Base-by-base conservation (phyloP, 2,888 invertebrate species). In the Thereva nobilitata region DNA sequence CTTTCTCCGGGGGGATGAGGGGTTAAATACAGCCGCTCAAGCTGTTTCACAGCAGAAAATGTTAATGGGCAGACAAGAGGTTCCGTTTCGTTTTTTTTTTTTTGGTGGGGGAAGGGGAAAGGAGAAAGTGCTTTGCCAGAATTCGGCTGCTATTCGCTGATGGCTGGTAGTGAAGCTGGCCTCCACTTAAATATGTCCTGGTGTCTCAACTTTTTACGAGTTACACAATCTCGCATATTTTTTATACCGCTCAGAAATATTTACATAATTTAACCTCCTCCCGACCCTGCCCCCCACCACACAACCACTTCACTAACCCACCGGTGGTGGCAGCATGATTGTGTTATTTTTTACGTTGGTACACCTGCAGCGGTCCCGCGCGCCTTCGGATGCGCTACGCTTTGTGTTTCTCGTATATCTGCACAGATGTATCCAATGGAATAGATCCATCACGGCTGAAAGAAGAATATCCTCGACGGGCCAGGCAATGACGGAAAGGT, bases 351-450 rank as follows among this genome's bases (percentile, higher is more conserved):
- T 23, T 23, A 23, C 23, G 23, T 23, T 23, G 23, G 23, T 44
- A n/a, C 44, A 59, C 59, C 59, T 59, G 59, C 59, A 45, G n/a
- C 38, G 37, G 37, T 37, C 47, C 47, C 49, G 59, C 49, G 59
- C 49, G 59, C 59, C 47, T 23, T 23, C 49, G 49, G 38, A 49
- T 47, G 59, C 59, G 59, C 38, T 2, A 2, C 23, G 23, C 23
- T 23, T 23, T 23, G 23, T 23, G 23, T 23, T 23, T 2, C 49
- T 10, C 35, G 44, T 56, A 55, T 63, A 67, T 64, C 50, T 52
- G 34, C 49, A 55, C 63, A 54, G 63, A 59, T 67, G 67, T 64
- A 57, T 42, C 55, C 52, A 57, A 64, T 64, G 52, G 64, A 41
- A 54, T 49, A 64, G 64, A 67, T 64, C 47, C 47, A 64, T 67